Base-by-base conservation (phyloP, 2,113 vertebrate species). In the Grammomys surdaster region DNA sequence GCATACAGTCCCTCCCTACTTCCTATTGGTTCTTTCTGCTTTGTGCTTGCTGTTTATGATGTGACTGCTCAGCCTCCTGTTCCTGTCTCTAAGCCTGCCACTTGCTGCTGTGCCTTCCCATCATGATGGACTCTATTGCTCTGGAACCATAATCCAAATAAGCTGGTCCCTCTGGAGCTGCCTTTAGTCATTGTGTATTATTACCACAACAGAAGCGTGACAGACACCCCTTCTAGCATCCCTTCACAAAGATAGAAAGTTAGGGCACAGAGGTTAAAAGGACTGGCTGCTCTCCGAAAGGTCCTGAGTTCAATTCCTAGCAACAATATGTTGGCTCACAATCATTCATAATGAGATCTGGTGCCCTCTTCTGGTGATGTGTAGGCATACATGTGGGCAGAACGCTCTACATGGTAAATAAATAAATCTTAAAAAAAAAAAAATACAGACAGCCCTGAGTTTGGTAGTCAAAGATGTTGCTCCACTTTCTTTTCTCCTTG, bases 191-290 rank as follows among this genome's bases (percentile, higher is more conserved):
- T 28, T 24, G 22, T 17, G n/a, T 17, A 40, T 16, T 16, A 43
- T 63, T 13, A 11, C 58, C 14, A 13, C n/a, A 84, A 43, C n/a
- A 84, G 81, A 84, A 63, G 20, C 9, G 2, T 63, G 26, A 28
- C 3, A 16, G 7, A 43, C 14, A 43, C 13, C 88, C 78, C 28
- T 72, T 96, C 72, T 97, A 72, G 95, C 93, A 95, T 95, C 54
- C 28, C 75, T 93, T 96, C 40, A 92, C 89, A 96, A 94, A 65
- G 63, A 58, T 56, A 73, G 63, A 88, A 93, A 90, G 28, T 33
- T 69, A 12, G 67, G 31, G 9, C 67, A 14, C 13, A 33, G 67
- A 31, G 11, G 65, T 67, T 67, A 31, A 67, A 33, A 33, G 67
- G 14, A 69, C 31, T 69, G 67, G 5, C 67, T 69, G 67, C 31